Evolutionary conservation across 1,140 invertebrate genomes (phyloP).

Genomic region (Drosophila kepulauana): DNA sequence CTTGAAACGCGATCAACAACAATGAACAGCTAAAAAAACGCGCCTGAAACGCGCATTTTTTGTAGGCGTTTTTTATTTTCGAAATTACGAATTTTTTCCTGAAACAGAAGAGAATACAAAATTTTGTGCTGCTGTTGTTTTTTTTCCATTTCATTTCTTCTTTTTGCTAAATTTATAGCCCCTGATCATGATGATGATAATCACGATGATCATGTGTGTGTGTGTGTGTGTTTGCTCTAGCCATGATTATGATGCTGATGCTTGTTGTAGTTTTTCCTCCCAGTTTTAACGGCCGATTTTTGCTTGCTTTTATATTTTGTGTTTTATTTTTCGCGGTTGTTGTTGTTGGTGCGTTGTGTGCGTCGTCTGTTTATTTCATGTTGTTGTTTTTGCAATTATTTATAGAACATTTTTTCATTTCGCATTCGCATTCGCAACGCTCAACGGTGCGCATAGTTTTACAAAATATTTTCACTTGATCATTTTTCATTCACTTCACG

Average conservation of each 20-base stretch:
- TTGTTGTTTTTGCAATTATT: conserved; percentile 72
- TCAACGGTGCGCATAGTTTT: conserved; percentile 69
- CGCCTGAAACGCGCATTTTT: conserved; percentile 24
- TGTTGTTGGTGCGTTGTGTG: conserved; percentile 43
- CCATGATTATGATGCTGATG: conserved; percentile 14
- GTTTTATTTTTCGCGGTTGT: conserved; percentile 26
- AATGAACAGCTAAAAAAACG: conserved; percentile 6
- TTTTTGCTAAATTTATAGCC: conserved; percentile 55
- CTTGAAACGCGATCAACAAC: conserved; percentile 7
- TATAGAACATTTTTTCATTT: conserved; percentile 73
- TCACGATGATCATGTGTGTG: background rate
- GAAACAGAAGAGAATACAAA: conserved; percentile 6
- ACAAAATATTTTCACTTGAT: conserved; percentile 52
- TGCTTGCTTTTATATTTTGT: conserved; percentile 16
- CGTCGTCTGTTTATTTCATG: conserved; percentile 49
- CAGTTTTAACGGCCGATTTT: conserved; percentile 53
- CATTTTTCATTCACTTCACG: conserved; percentile 49
- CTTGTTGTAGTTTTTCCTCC: conserved; percentile 34
- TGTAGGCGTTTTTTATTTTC: conserved; percentile 31
- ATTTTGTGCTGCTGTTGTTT: background rate
- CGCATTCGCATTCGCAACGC: conserved; percentile 80
- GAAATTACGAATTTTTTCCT: conserved; percentile 32
- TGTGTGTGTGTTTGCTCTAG: background rate
- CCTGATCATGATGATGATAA: conserved; percentile 34
- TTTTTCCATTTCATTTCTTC: background rate